phyloP scores from a whole-genome alignment of 2,797 vertebrate genomes.

The Parambassis ranga region DNA sequence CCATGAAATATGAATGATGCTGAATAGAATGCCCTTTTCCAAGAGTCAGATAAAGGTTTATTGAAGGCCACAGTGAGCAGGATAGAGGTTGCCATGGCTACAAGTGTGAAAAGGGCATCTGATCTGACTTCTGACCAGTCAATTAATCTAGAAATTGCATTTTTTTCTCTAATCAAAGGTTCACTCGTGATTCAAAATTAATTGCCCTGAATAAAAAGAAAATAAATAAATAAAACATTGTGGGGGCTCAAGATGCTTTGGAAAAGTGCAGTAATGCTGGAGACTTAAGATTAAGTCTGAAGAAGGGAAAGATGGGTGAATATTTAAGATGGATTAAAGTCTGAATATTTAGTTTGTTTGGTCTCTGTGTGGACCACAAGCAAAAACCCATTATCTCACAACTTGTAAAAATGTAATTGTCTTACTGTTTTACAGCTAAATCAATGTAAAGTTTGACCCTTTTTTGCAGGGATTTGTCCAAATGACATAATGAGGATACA shows the following conservation, averaged over 20 bases:
- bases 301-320: constrained; percentile 43
- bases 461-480: background rate
- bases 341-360: constrained; percentile 49
- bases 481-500: background rate
- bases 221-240: constrained; percentile 14
- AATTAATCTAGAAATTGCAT: constrained; percentile 73
- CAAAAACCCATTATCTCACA: constrained; percentile 28
- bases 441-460: background rate
- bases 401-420: constrained; percentile 11
- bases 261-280: constrained; percentile 31
- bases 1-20: constrained; percentile 73
- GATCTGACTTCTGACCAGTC: constrained; percentile 76
- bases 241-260: constrained; percentile 31
- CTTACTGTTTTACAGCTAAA: constrained; percentile 13
- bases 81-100: constrained; percentile 73
- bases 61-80: constrained; percentile 62
- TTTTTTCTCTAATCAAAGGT: constrained; percentile 47
- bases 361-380: constrained; percentile 8
- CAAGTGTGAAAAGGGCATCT: constrained; percentile 79
- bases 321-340: constrained; percentile 62
- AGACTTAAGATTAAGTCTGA: constrained; percentile 53
- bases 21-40: constrained; percentile 75
- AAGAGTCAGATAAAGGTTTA: constrained; percentile 70
- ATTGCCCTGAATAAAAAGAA: constrained; percentile 34
- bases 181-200: constrained; percentile 56